These are phyloP conservation scores for Danio aesculapii DNA, from an alignment of 2,797 vertebrate genomes.

Conservation along the genomic window DNA sequence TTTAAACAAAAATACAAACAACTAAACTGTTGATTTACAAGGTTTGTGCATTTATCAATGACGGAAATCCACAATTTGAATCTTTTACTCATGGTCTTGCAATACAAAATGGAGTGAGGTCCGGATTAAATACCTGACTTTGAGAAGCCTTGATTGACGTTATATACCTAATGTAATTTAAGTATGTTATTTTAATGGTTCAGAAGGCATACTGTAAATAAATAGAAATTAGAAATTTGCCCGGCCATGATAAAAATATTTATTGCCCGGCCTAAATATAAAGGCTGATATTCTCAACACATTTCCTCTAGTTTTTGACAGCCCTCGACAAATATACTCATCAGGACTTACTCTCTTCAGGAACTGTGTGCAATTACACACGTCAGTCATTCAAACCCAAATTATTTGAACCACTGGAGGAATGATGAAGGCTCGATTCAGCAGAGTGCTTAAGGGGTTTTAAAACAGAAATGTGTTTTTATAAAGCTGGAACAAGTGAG, in stretches of 20 bases:
- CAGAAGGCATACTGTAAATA: too few relatives aligned
- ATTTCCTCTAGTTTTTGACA: slow-evolving; percentile 67
- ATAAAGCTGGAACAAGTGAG: slow-evolving; percentile 77
- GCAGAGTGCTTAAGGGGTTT: slow-evolving; percentile 73
- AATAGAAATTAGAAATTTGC: not conserved
- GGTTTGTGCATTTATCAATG: too few relatives aligned
- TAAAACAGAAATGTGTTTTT: slow-evolving; percentile 75
- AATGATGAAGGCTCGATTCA: slow-evolving; percentile 75
- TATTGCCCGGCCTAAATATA: too few relatives aligned
- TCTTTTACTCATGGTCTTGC: too few relatives aligned
- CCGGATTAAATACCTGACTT: too few relatives aligned
- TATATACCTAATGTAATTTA: too few relatives aligned
- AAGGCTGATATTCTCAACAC: slow-evolving; percentile 66
- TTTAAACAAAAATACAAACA: too few relatives aligned
- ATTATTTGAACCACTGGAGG: slow-evolving; percentile 79
- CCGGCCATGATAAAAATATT: not conserved
- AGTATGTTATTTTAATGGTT: too few relatives aligned
- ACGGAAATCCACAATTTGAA: too few relatives aligned
- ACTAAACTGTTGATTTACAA: too few relatives aligned
- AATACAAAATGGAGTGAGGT: too few relatives aligned
- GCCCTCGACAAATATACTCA: slow-evolving; percentile 71
- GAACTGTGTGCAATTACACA: slow-evolving; percentile 78
- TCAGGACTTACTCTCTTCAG: slow-evolving; percentile 68
- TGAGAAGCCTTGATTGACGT: too few relatives aligned
- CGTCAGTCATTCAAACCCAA: slow-evolving; percentile 81